A percentile compares a stretch with the other conserved stretches of the same genome.
Conservation (phyloP, 2,888 invertebrate species). For the Phoenoteleia sp. region DNA sequence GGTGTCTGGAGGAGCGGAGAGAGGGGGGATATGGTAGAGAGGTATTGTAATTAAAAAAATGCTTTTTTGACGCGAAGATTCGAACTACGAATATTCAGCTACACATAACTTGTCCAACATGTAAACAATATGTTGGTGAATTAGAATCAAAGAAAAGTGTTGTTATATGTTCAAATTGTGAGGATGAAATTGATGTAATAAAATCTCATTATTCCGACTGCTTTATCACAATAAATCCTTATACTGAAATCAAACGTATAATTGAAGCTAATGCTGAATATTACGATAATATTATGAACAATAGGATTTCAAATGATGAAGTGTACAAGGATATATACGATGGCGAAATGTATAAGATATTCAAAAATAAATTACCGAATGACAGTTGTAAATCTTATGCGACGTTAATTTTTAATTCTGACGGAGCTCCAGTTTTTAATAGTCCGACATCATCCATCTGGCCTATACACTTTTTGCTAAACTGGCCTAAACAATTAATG, state of each 20-base stretch:
- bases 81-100: no score
- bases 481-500: background rate
- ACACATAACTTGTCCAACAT: background rate
- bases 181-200: background rate
- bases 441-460: slow-evolving; percentile 6
- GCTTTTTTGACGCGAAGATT: no score
- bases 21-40: no score
- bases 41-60: no score
- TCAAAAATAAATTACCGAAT: slow-evolving; percentile 26
- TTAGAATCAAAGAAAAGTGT: background rate
- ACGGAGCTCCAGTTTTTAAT: background rate
- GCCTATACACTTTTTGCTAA: no score
- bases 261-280: background rate
- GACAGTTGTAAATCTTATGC: slow-evolving; percentile 5
- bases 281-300: background rate
- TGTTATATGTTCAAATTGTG: background rate
- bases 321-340: slow-evolving; percentile 19
- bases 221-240: background rate
- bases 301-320: background rate
- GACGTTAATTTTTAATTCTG: slow-evolving; percentile 15
- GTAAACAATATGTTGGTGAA: background rate
- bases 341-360: background rate
- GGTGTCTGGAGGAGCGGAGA: no score
- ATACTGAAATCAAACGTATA: background rate
- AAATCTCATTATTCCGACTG: background rate